Conservation (phyloP, 2,113 vertebrate species). For the Carlito syrichta region DNA sequence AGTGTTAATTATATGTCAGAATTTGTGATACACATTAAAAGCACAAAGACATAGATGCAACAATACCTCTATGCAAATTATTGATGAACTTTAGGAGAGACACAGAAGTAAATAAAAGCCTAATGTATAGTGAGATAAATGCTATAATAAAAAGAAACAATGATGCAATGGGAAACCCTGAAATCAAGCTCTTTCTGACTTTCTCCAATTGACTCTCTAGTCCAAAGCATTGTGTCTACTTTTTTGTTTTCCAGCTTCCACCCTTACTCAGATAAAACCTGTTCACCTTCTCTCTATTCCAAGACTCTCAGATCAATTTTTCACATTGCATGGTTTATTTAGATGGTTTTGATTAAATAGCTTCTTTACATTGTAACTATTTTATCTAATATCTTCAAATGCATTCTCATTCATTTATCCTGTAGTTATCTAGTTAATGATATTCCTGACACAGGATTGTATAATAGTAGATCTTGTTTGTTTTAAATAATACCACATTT, state of each 20-base stretch:
- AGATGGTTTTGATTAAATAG: not conserved
- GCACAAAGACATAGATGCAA: not conserved
- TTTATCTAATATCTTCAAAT: not conserved
- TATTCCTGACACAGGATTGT: not conserved
- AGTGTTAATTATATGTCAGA: not conserved
- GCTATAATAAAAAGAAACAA: not conserved
- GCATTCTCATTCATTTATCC: not conserved
- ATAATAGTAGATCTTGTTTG: not conserved
- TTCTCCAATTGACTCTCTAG: not conserved
- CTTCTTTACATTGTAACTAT: not conserved
- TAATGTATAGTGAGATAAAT: not conserved
- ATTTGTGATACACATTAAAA: not conserved
- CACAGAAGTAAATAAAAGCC: not conserved
- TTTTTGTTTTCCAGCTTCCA: not conserved
- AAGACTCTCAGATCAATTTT: not conserved
- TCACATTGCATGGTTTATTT: not conserved
- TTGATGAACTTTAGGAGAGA: not conserved
- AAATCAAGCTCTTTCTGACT: not conserved
- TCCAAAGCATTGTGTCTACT: not conserved
- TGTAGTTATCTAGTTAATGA: not conserved
- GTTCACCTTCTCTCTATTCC: not conserved
- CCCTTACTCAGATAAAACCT: not conserved
- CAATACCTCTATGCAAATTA: not conserved
- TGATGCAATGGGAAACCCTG: not conserved
- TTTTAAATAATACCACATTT: not conserved